Evolutionary conservation across 64 coral and sea anemone species (phyloP).

Genomic region (Stylophora pistillata): DNA sequence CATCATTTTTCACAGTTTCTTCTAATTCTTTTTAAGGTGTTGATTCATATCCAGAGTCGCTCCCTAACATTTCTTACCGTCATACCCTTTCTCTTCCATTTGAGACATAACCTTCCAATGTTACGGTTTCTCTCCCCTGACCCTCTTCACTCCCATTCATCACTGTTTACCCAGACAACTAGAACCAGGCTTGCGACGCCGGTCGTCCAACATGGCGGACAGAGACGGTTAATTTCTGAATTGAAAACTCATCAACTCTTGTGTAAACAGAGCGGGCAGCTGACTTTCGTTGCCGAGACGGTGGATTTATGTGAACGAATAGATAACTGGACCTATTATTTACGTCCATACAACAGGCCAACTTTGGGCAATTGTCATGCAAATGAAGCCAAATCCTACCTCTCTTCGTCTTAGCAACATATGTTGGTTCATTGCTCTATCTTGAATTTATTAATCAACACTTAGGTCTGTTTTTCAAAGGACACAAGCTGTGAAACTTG

Average conservation of each 20-base stretch:
- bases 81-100: too few relatives aligned
- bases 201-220: conserved; percentile 26
- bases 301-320: neutral
- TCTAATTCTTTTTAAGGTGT: too few relatives aligned
- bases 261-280: neutral
- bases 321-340: neutral
- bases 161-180: neutral
- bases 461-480: neutral
- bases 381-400: neutral
- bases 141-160: too few relatives aligned
- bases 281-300: neutral
- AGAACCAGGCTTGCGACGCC: neutral
- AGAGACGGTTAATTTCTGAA: neutral
- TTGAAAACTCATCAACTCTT: neutral
- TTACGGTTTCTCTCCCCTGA: neutral
- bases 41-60: too few relatives aligned
- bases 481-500: neutral
- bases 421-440: neutral
- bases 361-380: conserved; percentile 22
- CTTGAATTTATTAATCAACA: neutral
- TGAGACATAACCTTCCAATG: too few relatives aligned
- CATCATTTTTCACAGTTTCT: too few relatives aligned
- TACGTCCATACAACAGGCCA: neutral
- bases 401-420: conserved; percentile 23
- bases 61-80: too few relatives aligned